Conservation (phyloP, 2,113 vertebrate genomes). For the Emberiza fucata region DNA sequence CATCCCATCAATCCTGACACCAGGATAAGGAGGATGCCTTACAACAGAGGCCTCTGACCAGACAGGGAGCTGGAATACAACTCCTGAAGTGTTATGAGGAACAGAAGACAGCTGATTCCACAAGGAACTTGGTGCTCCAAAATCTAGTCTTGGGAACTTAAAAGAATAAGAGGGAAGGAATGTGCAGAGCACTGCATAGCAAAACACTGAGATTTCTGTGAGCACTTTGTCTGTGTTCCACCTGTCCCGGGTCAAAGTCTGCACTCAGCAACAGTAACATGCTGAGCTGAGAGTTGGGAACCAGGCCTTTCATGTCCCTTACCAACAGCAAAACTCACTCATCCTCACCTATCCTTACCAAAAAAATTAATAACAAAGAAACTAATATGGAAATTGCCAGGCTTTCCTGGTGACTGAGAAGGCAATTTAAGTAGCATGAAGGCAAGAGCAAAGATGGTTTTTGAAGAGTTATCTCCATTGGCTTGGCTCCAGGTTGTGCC, state of each 20-base stretch:
- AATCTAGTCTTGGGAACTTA: not conserved
- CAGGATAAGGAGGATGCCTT: not conserved
- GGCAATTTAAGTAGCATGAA: slow-evolving; percentile 79
- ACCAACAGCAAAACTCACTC: not conserved
- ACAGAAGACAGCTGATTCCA: not conserved
- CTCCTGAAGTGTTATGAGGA: not conserved
- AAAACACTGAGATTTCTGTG: not conserved
- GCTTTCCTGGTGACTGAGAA: slow-evolving; percentile 72
- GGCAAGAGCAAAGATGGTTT: slow-evolving; percentile 76
- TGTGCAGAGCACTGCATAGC: accelerated
- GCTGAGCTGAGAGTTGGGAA: not conserved
- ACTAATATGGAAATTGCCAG: not conserved
- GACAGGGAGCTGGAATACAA: not conserved
- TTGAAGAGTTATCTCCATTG: slow-evolving; percentile 83
- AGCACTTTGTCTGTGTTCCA: not conserved
- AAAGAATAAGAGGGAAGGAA: not conserved
- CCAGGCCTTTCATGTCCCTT: not conserved
- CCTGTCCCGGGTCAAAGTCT: not conserved
- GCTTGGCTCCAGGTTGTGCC: not conserved
- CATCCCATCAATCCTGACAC: not conserved
- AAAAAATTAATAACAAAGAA: not conserved
- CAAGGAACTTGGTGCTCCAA: not conserved
- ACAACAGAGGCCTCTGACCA: not conserved
- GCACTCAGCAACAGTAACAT: not conserved
- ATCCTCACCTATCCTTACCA: not conserved